Conservation (phyloP, 2,888 invertebrate genomes). For the Polyommatus icarus region DNA sequence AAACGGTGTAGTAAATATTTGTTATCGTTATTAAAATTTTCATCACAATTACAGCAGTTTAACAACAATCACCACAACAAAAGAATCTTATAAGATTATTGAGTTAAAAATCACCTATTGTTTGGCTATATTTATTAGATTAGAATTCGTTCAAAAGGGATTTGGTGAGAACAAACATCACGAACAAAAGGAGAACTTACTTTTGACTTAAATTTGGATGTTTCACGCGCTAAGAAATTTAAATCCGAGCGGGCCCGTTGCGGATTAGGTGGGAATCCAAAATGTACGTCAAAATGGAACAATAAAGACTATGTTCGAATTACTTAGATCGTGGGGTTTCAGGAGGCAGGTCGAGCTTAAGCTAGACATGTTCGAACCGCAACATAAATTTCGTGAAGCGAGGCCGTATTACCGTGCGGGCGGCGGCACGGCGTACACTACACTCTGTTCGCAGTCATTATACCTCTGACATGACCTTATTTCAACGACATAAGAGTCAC, state of each 20-base stretch:
- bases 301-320: slow-evolving; percentile 64
- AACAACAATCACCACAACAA: neutral
- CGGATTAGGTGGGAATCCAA: slow-evolving; percentile 59
- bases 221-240: slow-evolving; percentile 47
- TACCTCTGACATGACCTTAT: neutral
- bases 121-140: neutral
- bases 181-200: slow-evolving; percentile 41
- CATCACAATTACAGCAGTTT: neutral
- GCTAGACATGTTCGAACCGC: slow-evolving; percentile 65
- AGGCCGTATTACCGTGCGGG: slow-evolving; percentile 47
- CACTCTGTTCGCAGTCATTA: neutral
- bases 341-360: slow-evolving; percentile 61
- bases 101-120: neutral
- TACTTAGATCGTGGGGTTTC: slow-evolving; percentile 67
- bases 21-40: neutral
- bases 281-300: slow-evolving; percentile 52
- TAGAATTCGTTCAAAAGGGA: slow-evolving; percentile 22
- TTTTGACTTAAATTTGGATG: slow-evolving; percentile 50
- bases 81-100: neutral
- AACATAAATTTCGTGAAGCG: slow-evolving; percentile 64
- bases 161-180: slow-evolving; percentile 37
- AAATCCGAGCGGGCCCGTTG: slow-evolving; percentile 55
- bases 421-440: neutral
- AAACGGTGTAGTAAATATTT: neutral
- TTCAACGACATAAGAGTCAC: neutral